These are phyloP conservation scores for Andrena minutula DNA, from an alignment of 2,888 invertebrate genomes.

Conservation along the genomic window DNA sequence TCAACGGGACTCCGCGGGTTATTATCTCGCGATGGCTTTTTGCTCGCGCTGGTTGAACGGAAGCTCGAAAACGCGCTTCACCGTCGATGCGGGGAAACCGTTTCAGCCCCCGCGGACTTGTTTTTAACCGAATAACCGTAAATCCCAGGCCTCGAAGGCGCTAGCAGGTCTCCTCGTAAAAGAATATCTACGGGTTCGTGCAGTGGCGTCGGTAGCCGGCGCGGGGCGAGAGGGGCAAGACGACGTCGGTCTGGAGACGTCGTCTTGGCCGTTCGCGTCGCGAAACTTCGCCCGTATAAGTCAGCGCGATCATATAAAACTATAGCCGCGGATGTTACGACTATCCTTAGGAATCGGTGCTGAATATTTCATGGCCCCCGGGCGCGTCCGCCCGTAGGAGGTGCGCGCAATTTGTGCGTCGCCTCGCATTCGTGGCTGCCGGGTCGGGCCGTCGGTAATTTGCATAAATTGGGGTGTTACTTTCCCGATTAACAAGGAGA, in stretches of 20 bases:
- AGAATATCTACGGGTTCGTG: conserved; percentile 46
- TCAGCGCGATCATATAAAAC: conserved; percentile 62
- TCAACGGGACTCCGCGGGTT: conserved; percentile 6
- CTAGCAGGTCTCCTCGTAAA: conserved; percentile 53
- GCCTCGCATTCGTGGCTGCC: conserved; percentile 62
- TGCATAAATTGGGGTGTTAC: conserved; percentile 73
- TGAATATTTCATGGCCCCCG: conserved; percentile 71
- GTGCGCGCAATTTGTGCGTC: conserved; percentile 71
- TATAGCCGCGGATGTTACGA: conserved; percentile 61
- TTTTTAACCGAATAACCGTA: conserved; percentile 44
- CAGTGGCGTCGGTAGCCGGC: background rate
- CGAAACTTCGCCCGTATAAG: conserved; percentile 59
- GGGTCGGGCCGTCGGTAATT: conserved; percentile 62
- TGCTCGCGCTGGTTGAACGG: conserved; percentile 3
- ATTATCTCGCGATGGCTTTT: conserved; percentile 5
- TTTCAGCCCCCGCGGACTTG: background rate
- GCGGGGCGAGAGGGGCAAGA: background rate
- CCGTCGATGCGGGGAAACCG: background rate
- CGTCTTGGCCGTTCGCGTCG: conserved; percentile 39
- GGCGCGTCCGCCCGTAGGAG: conserved; percentile 48
- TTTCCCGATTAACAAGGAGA: conserved; percentile 25
- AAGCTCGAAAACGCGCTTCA: background rate
- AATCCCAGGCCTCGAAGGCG: conserved; percentile 40
- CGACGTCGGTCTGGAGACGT: conserved; percentile 31
- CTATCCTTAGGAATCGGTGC: conserved; percentile 63